Base-by-base conservation (phyloP, 2,888 invertebrate species). In the Campoletis raptor region DNA sequence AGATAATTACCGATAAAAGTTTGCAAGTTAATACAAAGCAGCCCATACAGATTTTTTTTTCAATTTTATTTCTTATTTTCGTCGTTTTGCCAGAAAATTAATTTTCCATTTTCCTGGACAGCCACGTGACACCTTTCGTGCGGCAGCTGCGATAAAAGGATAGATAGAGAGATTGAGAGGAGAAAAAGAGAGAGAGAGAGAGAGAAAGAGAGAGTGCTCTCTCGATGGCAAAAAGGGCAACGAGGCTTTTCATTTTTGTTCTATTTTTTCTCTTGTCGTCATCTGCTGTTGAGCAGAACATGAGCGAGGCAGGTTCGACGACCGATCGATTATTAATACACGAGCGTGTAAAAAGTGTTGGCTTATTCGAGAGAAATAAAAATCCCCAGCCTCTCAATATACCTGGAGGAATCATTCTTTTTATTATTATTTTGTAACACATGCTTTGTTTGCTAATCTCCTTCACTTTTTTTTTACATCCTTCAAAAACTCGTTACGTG, bases 371-470 rank as follows among this genome's bases (percentile, higher is more conserved):
- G 72, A 67, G 48, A 66, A 66, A 48, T 37, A 83, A 83, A 87
- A 87, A 77, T 77, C n/a, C 72, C 57, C 45, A 66, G 36, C 72
- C 78, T 74, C 80, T 52, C 80, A 24, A 73, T 66, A 72, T 76
- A 24, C 15, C 61, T 81, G 36, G 80, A 48, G 52, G 72, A 85
- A 76, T 30, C 4, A 30, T 30, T 48, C 36, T 67, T 78, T 64
- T 45, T 76, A n/a, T n/a, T n/a, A n/a, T 67, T 40, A 30, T 30
- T 54, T 21, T 36, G 83, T 86, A 76, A 69, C 88, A 85, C 88
- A 88, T 86, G 89, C 61, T 83, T 90, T 87, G 85, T 40, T 78
- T 85, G 84, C 88, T 91, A 92, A 91, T 91, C 90, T 91, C 90
- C 92, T 91, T 90, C 90, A 89, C 88, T 91, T 90, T 91, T 89